Base-by-base conservation (phyloP, 2,888 invertebrate species). In the Spilosoma lubricipeda region DNA sequence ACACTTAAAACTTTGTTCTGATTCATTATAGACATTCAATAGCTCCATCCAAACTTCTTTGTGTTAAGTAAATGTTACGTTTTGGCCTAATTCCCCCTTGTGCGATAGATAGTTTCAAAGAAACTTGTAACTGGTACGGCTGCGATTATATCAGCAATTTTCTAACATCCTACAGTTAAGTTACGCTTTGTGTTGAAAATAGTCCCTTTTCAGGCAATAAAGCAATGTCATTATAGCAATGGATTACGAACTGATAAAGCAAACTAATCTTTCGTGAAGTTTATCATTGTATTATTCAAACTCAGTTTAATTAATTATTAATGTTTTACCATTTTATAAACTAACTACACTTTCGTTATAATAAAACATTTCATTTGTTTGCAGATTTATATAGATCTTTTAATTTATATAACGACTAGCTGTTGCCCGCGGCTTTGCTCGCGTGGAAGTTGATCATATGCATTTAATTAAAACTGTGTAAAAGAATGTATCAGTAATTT, bases 1-100 rank as follows among this genome's bases (percentile, higher is more conserved):
- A 85, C 86, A 87, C 89, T 88, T 84, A 81, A 70, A 85, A 86
- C 87, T 80, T 87, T 83, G 80, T 79, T 72, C 73, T 74, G 64
- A 77, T 77, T 79, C 82, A 81, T 85, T 84, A 76, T 75, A 75
- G 73, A 77, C 45, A 80, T 76, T 83, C 77, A 86, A 89, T 88
- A 84, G 80, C 77, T 86, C 83, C 82, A 87, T 88, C 77, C 73
- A 85, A 86, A 82, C 82, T 86, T 85, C 74, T 82, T 76, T 74
- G 79, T 80, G 77, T 80, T 70, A 59, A 78, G 82, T 77, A 77
- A 82, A 80, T 80, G 76, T 77, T 75, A 70, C 70, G n/a, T 78
- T 77, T 73, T 74, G 81, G 63, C 82, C 81, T 86, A 80, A 81
- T 85, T 86, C 71, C 66, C 72, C 36, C 71, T 66, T 67, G 76